Conservation (phyloP, 1,140 invertebrate genomes). For the Bombus terrestris region DNA sequence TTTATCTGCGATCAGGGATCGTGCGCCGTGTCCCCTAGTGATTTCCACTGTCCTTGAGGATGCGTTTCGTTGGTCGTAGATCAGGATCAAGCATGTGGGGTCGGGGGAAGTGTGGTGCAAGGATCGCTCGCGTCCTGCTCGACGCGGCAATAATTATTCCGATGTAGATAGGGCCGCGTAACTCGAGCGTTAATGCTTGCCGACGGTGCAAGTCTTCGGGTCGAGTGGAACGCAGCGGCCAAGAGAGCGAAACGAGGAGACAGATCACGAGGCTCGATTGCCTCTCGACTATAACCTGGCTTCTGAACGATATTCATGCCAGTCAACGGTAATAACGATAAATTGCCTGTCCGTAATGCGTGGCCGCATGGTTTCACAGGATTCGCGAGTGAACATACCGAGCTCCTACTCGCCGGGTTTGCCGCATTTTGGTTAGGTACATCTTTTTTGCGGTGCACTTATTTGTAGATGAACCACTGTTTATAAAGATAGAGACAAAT, state of each 20-base stretch:
- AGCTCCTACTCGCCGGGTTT: too few species aligned
- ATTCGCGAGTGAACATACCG: too few species aligned
- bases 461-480: background rate
- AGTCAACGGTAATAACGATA: constrained; percentile 79
- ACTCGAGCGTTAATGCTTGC: constrained; percentile 79
- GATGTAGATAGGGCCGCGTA: constrained; percentile 80
- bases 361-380: background rate
- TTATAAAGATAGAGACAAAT: background rate
- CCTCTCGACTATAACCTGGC: constrained; percentile 60
- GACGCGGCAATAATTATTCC: constrained; percentile 79
- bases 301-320: constrained; percentile 75
- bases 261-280: constrained; percentile 76
- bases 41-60: constrained; percentile 46
- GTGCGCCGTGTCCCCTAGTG: background rate
- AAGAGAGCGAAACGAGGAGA: constrained; percentile 61
- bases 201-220: constrained; percentile 46
- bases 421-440: too few species aligned
- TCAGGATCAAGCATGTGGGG: constrained; percentile 40
- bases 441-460: too few species aligned
- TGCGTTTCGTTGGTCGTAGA: constrained; percentile 57
- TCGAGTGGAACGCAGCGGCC: constrained; percentile 34
- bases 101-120: background rate
- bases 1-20: background rate
- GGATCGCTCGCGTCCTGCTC: constrained; percentile 46
- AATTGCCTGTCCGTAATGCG: constrained; percentile 76